Percentiles rank a stretch among this genome's conserved stretches.
These are phyloP conservation scores for Zeus faber DNA, from an alignment of 2,113 vertebrate species.

Conservation along the genomic window DNA sequence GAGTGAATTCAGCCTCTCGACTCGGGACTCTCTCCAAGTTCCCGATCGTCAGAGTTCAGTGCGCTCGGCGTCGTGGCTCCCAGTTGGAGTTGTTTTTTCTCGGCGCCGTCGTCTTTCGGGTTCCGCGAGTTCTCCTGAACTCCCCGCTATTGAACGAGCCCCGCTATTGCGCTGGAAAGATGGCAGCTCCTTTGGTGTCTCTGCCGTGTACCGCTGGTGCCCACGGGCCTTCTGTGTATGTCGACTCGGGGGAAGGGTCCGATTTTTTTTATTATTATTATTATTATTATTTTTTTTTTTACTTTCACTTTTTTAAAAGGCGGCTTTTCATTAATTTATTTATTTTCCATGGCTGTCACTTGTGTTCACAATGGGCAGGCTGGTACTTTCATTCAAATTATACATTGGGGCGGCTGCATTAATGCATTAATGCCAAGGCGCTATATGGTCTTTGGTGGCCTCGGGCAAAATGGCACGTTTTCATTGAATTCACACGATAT, in stretches of 20 bases:
- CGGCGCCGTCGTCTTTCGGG: background rate
- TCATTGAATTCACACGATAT: conserved; percentile 49
- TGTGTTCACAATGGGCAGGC: conserved; percentile 50
- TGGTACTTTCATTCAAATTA: conserved; percentile 60
- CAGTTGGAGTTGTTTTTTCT: conserved; percentile 3
- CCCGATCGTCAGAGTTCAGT: no score
- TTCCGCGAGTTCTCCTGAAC: background rate
- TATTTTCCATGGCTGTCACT: conserved; percentile 32
- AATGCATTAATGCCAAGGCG: conserved; percentile 58
- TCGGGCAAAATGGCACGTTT: conserved; percentile 57
- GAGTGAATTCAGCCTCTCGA: conserved; percentile 7
- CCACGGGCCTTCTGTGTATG: conserved; percentile 45
- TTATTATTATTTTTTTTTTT: conserved; percentile 5
- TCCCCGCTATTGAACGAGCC: background rate
- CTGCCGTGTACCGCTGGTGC: conserved; percentile 26
- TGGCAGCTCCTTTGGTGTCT: conserved; percentile 18
- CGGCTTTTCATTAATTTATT: background rate
- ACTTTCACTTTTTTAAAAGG: conserved; percentile 32
- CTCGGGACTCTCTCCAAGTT: conserved; percentile 22
- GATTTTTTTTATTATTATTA: conserved; percentile 36
- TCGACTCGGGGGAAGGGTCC: no score
- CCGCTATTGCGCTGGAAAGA: background rate
- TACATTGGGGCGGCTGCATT: conserved; percentile 55
- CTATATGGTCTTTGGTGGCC: conserved; percentile 57
- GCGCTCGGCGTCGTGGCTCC: no score